These are phyloP conservation scores for Budorcas taxicolor DNA, from an alignment of 2,113 vertebrate species.

Conservation along the genomic window DNA sequence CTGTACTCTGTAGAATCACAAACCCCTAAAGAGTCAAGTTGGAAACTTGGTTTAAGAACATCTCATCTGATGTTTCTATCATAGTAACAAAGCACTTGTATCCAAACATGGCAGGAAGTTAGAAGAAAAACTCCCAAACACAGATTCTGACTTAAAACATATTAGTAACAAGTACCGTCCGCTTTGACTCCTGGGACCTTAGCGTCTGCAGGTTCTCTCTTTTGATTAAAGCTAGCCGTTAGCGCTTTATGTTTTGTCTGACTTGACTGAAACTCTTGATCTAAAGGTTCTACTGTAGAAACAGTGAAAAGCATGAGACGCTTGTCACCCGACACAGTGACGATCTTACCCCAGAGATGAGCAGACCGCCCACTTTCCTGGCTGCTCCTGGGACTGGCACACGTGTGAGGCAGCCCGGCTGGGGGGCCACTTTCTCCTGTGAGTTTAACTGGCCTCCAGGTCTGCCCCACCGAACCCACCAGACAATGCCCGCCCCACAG, in stretches of 20 bases:
- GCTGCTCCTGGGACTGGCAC: background rate
- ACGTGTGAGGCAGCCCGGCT: rapidly evolving
- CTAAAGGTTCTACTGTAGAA: background rate
- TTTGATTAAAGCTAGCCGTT: background rate
- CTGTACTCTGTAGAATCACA: background rate
- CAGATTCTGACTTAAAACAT: background rate
- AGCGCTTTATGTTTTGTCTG: background rate
- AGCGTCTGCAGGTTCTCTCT: background rate
- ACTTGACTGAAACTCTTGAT: background rate
- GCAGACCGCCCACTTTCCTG: no score
- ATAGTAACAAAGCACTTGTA: background rate
- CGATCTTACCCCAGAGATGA: background rate
- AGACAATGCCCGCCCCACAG: background rate
- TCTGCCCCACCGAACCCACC: background rate
- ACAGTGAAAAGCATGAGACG: background rate
- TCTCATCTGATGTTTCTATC: background rate
- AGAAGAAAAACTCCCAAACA: background rate
- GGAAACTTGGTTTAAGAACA: background rate
- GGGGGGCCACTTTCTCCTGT: background rate
- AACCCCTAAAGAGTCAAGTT: background rate
- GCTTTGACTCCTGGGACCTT: background rate
- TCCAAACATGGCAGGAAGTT: background rate
- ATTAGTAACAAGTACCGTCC: background rate
- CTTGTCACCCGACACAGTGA: background rate
- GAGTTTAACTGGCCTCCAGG: background rate